phyloP scores from a whole-genome alignment of 2,797 vertebrate species.

The Alcedo atthis region DNA sequence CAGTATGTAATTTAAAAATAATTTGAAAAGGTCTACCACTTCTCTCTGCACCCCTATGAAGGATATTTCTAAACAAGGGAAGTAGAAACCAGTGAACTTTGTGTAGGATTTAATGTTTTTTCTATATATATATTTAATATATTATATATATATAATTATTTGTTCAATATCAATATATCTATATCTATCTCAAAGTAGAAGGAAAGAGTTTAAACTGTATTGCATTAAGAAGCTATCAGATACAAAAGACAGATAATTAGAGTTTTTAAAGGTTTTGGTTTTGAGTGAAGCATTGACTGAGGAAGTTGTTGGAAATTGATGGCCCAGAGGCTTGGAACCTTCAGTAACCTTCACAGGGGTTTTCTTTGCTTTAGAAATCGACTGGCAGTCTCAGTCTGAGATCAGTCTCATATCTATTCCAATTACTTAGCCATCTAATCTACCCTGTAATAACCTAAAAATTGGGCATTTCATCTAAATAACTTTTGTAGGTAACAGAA shows the following conservation, averaged over 20 bases:
- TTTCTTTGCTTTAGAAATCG: not conserved
- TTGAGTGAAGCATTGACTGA: not conserved
- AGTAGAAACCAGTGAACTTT: not conserved
- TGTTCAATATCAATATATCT: not conserved
- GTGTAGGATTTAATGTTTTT: not conserved
- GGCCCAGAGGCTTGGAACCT: not conserved
- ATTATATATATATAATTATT: not conserved
- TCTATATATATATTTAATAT: too few species aligned
- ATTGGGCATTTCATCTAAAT: not conserved
- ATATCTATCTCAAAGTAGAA: not conserved
- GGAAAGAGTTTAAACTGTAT: not conserved
- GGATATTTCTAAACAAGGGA: not conserved
- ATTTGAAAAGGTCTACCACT: constrained; percentile 32
- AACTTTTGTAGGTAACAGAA: not conserved
- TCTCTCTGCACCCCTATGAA: not conserved
- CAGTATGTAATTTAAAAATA: constrained; percentile 55
- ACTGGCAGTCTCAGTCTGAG: not conserved
- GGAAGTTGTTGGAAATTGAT: not conserved
- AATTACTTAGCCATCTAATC: not conserved
- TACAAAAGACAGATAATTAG: not conserved
- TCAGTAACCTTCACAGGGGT: not conserved
- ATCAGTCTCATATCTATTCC: not conserved
- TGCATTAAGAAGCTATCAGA: not conserved
- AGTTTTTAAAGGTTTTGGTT: not conserved
- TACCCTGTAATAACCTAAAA: not conserved